A percentile compares a stretch with the other conserved stretches of the same genome.
Evolutionary conservation across 2,113 vertebrate genomes (phyloP).

Genomic region (Hyaena hyaena): DNA sequence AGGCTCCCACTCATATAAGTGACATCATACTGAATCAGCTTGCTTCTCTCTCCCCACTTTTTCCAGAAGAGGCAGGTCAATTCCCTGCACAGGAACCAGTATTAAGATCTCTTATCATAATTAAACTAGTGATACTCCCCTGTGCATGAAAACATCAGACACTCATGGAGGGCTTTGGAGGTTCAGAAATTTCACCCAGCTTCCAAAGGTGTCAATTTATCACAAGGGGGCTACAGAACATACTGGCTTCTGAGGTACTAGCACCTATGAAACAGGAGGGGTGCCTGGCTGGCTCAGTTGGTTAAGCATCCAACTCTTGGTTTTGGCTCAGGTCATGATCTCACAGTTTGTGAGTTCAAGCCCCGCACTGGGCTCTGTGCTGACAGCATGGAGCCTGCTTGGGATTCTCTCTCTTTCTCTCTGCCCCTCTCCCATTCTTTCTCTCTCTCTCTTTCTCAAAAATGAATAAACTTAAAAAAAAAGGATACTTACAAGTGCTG

Average conservation of each 20-base stretch:
- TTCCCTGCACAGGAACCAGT: background rate
- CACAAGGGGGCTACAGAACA: background rate
- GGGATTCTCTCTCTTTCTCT: too few relatives aligned
- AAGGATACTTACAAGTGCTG: background rate
- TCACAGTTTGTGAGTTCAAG: too few relatives aligned
- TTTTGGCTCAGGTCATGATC: too few relatives aligned
- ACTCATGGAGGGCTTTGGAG: background rate
- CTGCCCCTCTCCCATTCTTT: too few relatives aligned
- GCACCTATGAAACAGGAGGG: background rate
- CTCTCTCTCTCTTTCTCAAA: too few relatives aligned
- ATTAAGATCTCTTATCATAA: background rate
- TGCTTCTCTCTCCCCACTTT: background rate
- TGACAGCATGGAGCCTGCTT: too few relatives aligned
- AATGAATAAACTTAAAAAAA: background rate
- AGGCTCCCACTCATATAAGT: background rate
- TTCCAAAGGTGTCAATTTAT: background rate
- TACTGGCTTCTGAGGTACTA: background rate
- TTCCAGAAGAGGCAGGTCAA: background rate
- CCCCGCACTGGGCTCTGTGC: too few relatives aligned
- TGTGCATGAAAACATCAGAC: background rate
- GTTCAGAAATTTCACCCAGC: background rate
- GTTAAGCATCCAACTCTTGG: too few relatives aligned
- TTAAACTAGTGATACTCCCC: background rate
- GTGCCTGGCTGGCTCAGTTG: too few relatives aligned
- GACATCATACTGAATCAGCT: background rate